These are phyloP conservation scores for Typhlichthys subterraneus DNA, from an alignment of 2,797 vertebrate genomes.

Conservation along the genomic window DNA sequence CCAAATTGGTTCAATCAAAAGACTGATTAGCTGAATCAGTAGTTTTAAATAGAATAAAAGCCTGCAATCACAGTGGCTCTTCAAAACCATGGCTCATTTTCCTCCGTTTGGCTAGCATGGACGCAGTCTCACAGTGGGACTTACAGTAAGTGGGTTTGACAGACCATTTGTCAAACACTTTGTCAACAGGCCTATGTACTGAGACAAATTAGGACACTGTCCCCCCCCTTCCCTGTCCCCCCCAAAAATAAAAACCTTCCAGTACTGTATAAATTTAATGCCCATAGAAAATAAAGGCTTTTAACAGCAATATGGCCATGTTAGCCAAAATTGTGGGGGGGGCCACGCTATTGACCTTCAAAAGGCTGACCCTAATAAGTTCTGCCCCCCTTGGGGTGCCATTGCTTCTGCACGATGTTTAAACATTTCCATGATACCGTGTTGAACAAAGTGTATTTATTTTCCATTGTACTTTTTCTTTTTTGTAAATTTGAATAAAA, in stretches of 20 bases:
- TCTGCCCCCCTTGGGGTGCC: constrained; percentile 51
- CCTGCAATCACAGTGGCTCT: constrained; percentile 26
- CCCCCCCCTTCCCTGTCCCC: no score
- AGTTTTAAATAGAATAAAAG: constrained; percentile 62
- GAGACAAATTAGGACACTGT: not conserved
- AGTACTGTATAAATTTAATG: not conserved
- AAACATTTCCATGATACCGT: constrained; percentile 63
- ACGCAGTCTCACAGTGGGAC: constrained; percentile 7
- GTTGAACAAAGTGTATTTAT: constrained; percentile 74
- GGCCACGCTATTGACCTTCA: not conserved
- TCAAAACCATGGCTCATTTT: constrained; percentile 7
- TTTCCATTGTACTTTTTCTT: constrained; percentile 76
- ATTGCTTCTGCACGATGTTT: constrained; percentile 62
- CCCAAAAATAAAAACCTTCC: not conserved
- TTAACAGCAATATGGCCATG: no score
- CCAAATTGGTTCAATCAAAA: constrained; percentile 67
- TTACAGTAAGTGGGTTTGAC: constrained; percentile 16
- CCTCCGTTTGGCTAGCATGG: constrained; percentile 3
- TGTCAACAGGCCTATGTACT: not conserved
- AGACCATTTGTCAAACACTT: constrained; percentile 25
- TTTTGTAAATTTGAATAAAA: constrained; percentile 81
- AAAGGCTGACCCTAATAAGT: constrained; percentile 33
- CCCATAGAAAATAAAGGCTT: not conserved
- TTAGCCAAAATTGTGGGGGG: no score
- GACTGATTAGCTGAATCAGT: constrained; percentile 62